phyloP scores from a whole-genome alignment of 2,113 vertebrate species.

The Pteropus alecto region DNA sequence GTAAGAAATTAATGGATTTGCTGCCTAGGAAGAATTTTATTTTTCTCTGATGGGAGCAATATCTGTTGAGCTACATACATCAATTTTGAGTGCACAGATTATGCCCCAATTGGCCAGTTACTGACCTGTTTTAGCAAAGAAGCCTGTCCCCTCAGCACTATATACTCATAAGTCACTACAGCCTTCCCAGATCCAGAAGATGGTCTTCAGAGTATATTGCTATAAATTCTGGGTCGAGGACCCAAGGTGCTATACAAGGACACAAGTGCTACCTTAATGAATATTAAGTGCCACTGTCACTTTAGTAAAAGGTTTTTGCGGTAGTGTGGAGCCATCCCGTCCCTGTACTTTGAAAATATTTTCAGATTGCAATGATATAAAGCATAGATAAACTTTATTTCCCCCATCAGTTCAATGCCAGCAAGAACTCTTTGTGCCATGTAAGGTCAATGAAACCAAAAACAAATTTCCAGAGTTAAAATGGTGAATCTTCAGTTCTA shows the following conservation, averaged over 20 bases:
- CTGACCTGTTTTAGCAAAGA: background rate
- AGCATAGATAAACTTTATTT: background rate
- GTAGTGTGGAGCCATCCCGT: background rate
- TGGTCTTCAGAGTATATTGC: background rate
- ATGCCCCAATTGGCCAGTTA: background rate
- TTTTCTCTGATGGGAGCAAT: background rate
- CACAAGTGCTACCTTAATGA: background rate
- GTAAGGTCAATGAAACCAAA: background rate
- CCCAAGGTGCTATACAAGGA: background rate
- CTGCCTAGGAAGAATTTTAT: background rate
- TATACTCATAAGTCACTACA: background rate
- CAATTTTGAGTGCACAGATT: background rate
- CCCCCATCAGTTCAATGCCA: background rate
- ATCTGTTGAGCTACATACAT: background rate
- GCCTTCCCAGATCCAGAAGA: background rate
- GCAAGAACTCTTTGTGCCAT: background rate
- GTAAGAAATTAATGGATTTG: background rate
- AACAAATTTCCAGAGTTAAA: background rate
- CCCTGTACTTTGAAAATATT: background rate
- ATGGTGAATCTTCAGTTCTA: background rate
- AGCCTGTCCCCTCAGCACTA: background rate
- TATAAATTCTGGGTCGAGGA: background rate
- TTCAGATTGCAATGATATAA: background rate
- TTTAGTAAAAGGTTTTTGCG: background rate
- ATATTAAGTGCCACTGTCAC: background rate